Evolutionary conservation across 2,888 invertebrate genomes (phyloP), one percentile per base, ranked within the genome.

Genomic region (Diadromus collaris): DNA sequence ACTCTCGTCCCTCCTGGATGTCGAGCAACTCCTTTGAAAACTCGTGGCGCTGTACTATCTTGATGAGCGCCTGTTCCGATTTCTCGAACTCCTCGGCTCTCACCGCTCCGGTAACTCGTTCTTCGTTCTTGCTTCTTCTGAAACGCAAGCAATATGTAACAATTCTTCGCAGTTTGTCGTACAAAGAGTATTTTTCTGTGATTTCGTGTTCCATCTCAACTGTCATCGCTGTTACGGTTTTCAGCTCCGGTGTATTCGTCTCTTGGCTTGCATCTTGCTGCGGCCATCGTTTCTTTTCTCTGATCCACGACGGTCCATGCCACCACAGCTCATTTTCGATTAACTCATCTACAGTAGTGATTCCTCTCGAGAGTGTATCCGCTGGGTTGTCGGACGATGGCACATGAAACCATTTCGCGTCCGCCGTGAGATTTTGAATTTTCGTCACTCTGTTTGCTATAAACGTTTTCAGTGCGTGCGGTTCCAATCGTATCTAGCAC

Each of bases 361-460:
- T 65, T 6, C 79, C 81, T 51, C 81, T 60, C 3, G 83, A 81
- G 6, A 81, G 6, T 2, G 77, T 32, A 38, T 83, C 81, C 5
- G 81, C 83, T 3, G 82, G 83, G 44, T 83, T 83, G 6, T 81
- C 77, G 21, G 51, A 24, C 6, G 80, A 72, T 5, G 72, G 74
- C 2, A 82, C 79, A 32, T 82, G 79, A 9, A 21, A 38, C 81
- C 81, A 82, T 4, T 19, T 29, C 0, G 75, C 70, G 5, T 67
- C 6, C 13, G 54, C 27, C 0, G 77, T 77, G 1, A 68, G n/a
- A 10, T 72, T 60, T 58, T 78, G 79, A 21, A 83, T 82, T 63
- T 80, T 72, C 2, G 75, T 21, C 0, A 83, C 81, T 24, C 80
- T 19, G 58, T 83, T 81, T 7, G 78, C 73, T 24, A 78, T 79